Base-by-base conservation (phyloP, 30 jellyfish, hydroid and myxozoan species). In the Turritopsis rubra region DNA sequence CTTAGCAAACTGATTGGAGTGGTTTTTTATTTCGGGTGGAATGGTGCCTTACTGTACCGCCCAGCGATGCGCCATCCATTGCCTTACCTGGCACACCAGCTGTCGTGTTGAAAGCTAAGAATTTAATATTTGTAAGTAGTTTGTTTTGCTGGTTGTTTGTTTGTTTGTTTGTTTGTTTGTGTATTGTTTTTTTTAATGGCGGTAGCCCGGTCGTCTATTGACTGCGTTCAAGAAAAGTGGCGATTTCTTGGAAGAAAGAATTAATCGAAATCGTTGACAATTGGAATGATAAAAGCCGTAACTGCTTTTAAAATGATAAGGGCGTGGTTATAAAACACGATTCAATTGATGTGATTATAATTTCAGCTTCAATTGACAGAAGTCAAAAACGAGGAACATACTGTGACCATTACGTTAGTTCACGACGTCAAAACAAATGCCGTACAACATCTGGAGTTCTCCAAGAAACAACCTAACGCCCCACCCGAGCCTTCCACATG, bases 41-140 rank as follows among this genome's bases (percentile, higher is more conserved):
- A 29, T 88, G 95, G 95, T 84, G 95, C 9, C 81, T 92, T 53
- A 92, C 89, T 85, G 89, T 92, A 8, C 98, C 98, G 16, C 95
- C 95, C 21, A 87, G 93, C 21, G 84, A 83, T 20, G 83, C 84
- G 26, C 90, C 97, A 20, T 80, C 96, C 81, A 88, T 84, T 54
- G 95, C 95, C 60, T 87, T 91, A 31, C 97, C 97, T 28, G 98
- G 98, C 53, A 92, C 98, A 19, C 96, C 98, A 19, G 96, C 98
- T 24, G 98, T 92, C 52, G 98, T 88, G 21, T 86, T 88, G 70
- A 92, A 92, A 65, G 75, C 93, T 70, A 92, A 88, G 74, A 88
- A 88, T 54, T 84, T 92, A 13, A 83, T 92, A 80, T 92, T 88
- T 77, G 98, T 92, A 85, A 88, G 98, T 81, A 79, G 21, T n/a